Evolutionary conservation across 2,797 vertebrate species (phyloP).

Genomic region (Sebastes kiyomatsui): DNA sequence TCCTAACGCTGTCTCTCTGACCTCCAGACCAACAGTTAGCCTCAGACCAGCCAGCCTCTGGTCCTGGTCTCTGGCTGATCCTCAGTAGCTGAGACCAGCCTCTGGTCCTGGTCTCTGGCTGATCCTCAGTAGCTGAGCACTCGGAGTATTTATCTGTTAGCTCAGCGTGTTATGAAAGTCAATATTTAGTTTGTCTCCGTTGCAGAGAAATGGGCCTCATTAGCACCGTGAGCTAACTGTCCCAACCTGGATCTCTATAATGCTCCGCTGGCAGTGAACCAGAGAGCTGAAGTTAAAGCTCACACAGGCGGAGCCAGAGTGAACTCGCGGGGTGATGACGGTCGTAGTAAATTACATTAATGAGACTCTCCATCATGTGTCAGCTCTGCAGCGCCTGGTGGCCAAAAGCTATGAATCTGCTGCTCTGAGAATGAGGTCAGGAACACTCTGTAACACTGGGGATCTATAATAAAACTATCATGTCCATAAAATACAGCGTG

Average conservation of each 20-base stretch:
- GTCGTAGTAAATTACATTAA: slow-evolving; percentile 62
- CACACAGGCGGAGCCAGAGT: slow-evolving; percentile 32
- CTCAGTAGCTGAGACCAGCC: too few species aligned
- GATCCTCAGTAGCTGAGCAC: neutral
- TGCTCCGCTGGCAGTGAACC: slow-evolving; percentile 42
- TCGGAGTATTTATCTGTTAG: neutral
- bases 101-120: neutral
- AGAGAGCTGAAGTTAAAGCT: slow-evolving; percentile 20
- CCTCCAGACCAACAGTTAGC: neutral
- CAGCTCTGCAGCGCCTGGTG: slow-evolving; percentile 6
- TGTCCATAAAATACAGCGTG: neutral
- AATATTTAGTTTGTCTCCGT: slow-evolving; percentile 46
- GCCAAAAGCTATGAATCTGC: slow-evolving; percentile 27
- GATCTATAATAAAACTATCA: neutral
- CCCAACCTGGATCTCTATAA: slow-evolving; percentile 21
- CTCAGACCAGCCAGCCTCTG: neutral
- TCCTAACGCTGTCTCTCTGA: neutral
- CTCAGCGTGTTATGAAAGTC: slow-evolving; percentile 24
- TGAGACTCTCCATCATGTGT: slow-evolving; percentile 58
- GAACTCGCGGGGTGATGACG: slow-evolving; percentile 48
- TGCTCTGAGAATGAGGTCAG: slow-evolving; percentile 32
- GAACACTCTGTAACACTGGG: neutral
- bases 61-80: neutral
- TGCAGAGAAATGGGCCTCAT: slow-evolving; percentile 54
- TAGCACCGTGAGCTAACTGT: slow-evolving; percentile 45